Conservation (phyloP, 2,888 invertebrate species). For the Steinernema scapterisci region DNA sequence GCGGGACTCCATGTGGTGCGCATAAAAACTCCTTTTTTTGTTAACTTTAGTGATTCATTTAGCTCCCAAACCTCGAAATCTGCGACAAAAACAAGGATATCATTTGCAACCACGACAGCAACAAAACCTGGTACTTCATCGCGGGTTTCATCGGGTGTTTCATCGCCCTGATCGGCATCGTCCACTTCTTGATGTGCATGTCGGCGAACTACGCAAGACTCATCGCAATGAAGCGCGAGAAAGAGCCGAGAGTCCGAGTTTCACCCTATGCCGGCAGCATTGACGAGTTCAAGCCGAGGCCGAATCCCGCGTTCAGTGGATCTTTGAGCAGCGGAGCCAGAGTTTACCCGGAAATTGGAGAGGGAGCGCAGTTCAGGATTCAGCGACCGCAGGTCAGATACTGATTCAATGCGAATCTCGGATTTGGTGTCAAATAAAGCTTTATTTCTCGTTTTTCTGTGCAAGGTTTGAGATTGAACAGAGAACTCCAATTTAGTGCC, state of each 20-base stretch:
- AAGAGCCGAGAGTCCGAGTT: neutral
- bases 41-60: neutral
- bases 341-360: too few relatives aligned
- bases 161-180: slow-evolving; percentile 34
- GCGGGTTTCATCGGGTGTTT: slow-evolving; percentile 30
- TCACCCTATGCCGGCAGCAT: neutral
- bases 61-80: slow-evolving; percentile 33
- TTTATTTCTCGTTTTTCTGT: too few relatives aligned
- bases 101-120: slow-evolving; percentile 13
- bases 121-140: slow-evolving; percentile 29
- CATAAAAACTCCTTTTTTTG: neutral
- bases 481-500: too few relatives aligned
- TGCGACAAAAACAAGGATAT: slow-evolving; percentile 30
- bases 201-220: slow-evolving; percentile 29
- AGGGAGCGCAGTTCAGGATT: too few relatives aligned
- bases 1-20: neutral
- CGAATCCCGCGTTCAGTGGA: neutral
- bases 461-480: too few relatives aligned
- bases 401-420: too few relatives aligned
- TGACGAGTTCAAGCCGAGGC: slow-evolving; percentile 4
- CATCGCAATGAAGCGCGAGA: neutral
- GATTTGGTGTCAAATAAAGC: too few relatives aligned
- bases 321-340: too few relatives aligned
- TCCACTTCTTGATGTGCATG: slow-evolving; percentile 35
- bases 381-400: too few relatives aligned